These are phyloP conservation scores for Micromussa lordhowensis DNA, from an alignment of 92 coral and sea anemone species.

Conservation along the genomic window DNA sequence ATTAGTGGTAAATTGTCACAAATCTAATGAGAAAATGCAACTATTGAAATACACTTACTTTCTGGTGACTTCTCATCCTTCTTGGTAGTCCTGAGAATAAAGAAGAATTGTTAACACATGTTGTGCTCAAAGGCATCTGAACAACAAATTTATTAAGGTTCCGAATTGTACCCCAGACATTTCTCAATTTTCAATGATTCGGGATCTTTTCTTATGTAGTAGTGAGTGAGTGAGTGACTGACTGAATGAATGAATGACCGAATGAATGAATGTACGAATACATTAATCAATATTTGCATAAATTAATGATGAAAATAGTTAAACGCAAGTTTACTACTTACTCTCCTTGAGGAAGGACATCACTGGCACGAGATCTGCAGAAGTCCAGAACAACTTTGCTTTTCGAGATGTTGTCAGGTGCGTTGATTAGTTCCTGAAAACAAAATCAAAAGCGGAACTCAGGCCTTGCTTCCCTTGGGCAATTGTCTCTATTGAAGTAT, in stretches of 20 bases:
- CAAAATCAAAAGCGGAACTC: not conserved
- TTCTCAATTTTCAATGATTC: too few relatives aligned
- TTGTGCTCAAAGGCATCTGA: too few relatives aligned
- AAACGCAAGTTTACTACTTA: conserved; percentile 14
- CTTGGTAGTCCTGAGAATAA: conserved; percentile 3
- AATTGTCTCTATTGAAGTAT: not conserved
- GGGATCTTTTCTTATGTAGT: too few relatives aligned
- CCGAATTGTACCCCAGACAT: too few relatives aligned
- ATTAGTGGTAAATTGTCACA: not conserved
- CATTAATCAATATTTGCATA: not conserved
- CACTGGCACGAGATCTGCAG: conserved; percentile 59
- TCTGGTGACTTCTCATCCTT: conserved; percentile 1
- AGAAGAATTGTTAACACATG: not conserved
- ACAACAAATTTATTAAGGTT: too few relatives aligned
- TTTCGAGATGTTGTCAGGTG: conserved; percentile 55
- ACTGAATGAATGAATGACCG: too few relatives aligned
- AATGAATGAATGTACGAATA: too few relatives aligned
- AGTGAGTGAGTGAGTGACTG: too few relatives aligned
- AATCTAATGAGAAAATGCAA: not conserved
- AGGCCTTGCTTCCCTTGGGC: not conserved
- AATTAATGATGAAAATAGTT: not conserved
- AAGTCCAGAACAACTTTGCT: conserved; percentile 52
- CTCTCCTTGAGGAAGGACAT: conserved; percentile 57
- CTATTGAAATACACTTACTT: not conserved
- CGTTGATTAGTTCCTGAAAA: conserved; percentile 63